A percentile compares a stretch with the other conserved stretches of the same genome.
Conservation (phyloP, 2,113 vertebrate species). For the Thamnaconus septentrionalis region DNA sequence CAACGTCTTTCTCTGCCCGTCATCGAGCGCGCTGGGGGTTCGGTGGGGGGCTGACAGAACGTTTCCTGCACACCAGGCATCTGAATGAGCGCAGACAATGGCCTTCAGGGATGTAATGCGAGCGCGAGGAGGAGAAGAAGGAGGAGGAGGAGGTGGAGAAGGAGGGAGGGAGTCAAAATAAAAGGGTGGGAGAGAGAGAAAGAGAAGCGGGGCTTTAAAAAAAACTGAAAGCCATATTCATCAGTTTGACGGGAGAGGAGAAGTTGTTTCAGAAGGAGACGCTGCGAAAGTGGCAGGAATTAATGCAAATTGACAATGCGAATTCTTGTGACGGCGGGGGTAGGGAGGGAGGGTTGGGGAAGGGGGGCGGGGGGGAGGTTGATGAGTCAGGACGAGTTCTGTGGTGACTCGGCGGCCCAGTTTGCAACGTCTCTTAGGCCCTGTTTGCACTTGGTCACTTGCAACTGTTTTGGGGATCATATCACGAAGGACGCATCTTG, state of each 20-base stretch:
- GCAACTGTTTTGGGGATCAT: too few species aligned
- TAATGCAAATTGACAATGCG: too few species aligned
- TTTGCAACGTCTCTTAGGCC: too few species aligned
- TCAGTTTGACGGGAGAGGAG: slow-evolving; percentile 14
- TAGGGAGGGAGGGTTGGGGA: too few species aligned
- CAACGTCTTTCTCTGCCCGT: slow-evolving; percentile 33
- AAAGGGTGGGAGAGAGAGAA: neutral
- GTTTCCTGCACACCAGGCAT: slow-evolving; percentile 31
- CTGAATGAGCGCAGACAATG: slow-evolving; percentile 35
- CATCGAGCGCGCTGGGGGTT: slow-evolving; percentile 1
- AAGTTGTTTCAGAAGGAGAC: slow-evolving; percentile 21
- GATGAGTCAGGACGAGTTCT: too few species aligned
- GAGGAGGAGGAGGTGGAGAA: too few species aligned
- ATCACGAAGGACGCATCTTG: too few species aligned
- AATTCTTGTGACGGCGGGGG: too few species aligned
- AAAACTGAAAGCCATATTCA: slow-evolving; percentile 27
- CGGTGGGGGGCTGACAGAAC: slow-evolving; percentile 10
- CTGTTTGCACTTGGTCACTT: too few species aligned
- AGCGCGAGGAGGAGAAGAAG: neutral
- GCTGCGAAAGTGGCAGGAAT: neutral
- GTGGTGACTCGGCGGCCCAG: too few species aligned
- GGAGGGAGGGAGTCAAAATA: too few species aligned
- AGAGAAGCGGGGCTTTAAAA: slow-evolving; percentile 1
- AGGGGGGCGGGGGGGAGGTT: too few species aligned
- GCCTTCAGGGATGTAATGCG: slow-evolving; percentile 31